These are phyloP conservation scores for Tetraodon nigroviridis DNA, from an alignment of 2,113 vertebrate genomes.

Conservation along the genomic window DNA sequence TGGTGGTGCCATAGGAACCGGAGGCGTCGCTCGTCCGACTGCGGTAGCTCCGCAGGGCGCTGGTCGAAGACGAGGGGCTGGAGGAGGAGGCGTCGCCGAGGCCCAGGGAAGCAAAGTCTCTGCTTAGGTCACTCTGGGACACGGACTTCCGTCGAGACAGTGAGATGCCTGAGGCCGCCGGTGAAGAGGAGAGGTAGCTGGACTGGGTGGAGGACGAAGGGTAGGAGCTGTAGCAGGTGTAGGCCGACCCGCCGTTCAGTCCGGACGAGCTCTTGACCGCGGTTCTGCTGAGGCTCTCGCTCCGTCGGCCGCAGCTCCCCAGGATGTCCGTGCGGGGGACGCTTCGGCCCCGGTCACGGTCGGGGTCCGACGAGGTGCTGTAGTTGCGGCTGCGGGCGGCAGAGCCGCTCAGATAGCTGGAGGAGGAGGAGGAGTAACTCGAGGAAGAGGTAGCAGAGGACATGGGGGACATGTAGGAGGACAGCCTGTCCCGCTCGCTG, in stretches of 20 bases:
- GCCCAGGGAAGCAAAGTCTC: slow-evolving; percentile 81
- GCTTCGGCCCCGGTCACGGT: slow-evolving; percentile 74
- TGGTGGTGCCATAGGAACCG: slow-evolving; percentile 56
- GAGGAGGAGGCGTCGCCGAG: slow-evolving; percentile 68
- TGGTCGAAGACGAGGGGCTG: slow-evolving; percentile 64
- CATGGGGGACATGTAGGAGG: slow-evolving; percentile 58
- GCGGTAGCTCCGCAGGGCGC: slow-evolving; percentile 65
- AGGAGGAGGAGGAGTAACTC: slow-evolving; percentile 59
- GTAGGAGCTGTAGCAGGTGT: slow-evolving; percentile 63
- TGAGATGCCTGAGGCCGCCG: slow-evolving; percentile 57
- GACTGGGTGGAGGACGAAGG: slow-evolving; percentile 52
- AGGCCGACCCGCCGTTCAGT: slow-evolving; percentile 76
- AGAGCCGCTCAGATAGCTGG: slow-evolving; percentile 78
- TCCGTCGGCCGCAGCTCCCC: slow-evolving; percentile 69
- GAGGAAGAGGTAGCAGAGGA: slow-evolving; percentile 59
- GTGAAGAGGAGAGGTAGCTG: slow-evolving; percentile 78
- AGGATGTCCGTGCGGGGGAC: slow-evolving; percentile 78
- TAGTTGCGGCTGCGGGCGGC: slow-evolving; percentile 71
- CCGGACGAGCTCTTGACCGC: slow-evolving; percentile 70
- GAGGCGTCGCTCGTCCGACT: slow-evolving; percentile 56
- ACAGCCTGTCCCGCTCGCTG: slow-evolving; percentile 78
- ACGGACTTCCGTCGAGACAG: slow-evolving; percentile 82
- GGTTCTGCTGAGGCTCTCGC: slow-evolving; percentile 79
- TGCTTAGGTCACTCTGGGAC: slow-evolving; percentile 88
- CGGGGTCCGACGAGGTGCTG: slow-evolving; percentile 73